These are phyloP conservation scores for Calosoma granatense DNA, from an alignment of 1,140 invertebrate species.

Conservation along the genomic window DNA sequence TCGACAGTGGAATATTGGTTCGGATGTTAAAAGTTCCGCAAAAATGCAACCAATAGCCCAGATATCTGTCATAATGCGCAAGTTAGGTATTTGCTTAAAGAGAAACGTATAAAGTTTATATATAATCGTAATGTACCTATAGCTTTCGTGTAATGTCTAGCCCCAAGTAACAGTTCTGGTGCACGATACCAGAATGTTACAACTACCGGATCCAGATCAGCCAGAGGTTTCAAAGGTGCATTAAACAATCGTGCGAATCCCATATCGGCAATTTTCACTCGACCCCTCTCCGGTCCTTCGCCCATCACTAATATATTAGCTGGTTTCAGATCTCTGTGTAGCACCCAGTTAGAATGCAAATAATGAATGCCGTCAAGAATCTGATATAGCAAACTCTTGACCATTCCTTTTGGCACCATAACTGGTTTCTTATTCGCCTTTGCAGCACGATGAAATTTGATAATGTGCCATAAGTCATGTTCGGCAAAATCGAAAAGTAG, in stretches of 20 bases:
- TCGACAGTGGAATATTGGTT: slow-evolving; percentile 98
- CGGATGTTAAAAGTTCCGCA: slow-evolving; percentile 90
- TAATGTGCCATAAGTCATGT: slow-evolving; percentile 99
- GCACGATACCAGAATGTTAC: slow-evolving; percentile 99
- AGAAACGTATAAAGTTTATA: slow-evolving; percentile 4
- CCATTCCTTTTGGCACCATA: slow-evolving; percentile 94
- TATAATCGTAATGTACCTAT: slow-evolving; percentile 71
- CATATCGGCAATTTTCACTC: slow-evolving; percentile 99
- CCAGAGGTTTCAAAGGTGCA: slow-evolving; percentile 93
- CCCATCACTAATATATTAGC: slow-evolving; percentile 99
- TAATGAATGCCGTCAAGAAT: slow-evolving; percentile 99
- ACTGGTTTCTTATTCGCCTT: slow-evolving; percentile 97
- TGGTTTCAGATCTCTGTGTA: slow-evolving; percentile 98
- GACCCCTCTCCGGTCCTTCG: slow-evolving; percentile 90
- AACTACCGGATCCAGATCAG: slow-evolving; percentile 97
- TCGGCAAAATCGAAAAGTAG: slow-evolving; percentile 98
- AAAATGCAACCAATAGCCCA: slow-evolving; percentile 99
- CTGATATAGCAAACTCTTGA: slow-evolving; percentile 96
- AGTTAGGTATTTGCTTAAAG: slow-evolving; percentile 20
- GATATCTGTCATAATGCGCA: too few relatives aligned
- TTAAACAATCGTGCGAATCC: slow-evolving; percentile 99
- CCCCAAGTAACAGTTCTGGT: slow-evolving; percentile 90
- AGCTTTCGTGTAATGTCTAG: slow-evolving; percentile 97
- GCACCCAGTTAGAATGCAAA: slow-evolving; percentile 98
- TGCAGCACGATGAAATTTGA: slow-evolving; percentile 96